phyloP scores from a whole-genome alignment of 2,113 vertebrate genomes.

The Myotis lucifugus region DNA sequence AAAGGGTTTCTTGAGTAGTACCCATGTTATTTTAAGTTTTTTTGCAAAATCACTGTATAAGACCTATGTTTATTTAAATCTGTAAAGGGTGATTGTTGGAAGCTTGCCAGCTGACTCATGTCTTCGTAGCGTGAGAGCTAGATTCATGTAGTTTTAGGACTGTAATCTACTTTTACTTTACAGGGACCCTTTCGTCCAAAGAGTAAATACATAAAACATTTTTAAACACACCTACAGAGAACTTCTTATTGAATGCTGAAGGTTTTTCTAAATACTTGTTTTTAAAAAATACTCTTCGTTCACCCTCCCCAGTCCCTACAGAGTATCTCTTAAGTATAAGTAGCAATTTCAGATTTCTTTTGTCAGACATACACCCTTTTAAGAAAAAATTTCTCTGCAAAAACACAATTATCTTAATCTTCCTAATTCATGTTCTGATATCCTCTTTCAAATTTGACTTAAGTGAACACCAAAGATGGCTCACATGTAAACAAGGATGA shows the following conservation, averaged over 20 bases:
- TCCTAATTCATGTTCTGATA: not conserved
- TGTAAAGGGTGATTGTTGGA: constrained; percentile 5
- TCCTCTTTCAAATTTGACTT: not conserved
- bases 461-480: not conserved
- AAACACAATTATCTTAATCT: not conserved
- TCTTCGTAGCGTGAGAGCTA: not conserved
- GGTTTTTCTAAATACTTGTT: not conserved
- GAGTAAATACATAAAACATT: not conserved
- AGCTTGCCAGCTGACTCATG: not conserved
- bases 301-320: not conserved
- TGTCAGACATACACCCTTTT: not conserved
- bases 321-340: not conserved
- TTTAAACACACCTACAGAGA: not conserved
- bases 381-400: not conserved
- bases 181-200: not conserved
- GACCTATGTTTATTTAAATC: constrained; percentile 51
- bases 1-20: not conserved
- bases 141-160: not conserved
- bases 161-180: not conserved
- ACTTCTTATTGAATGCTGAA: not conserved
- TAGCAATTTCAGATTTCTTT: not conserved
- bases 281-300: constrained; percentile 33
- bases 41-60: not conserved
- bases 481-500: too few species aligned
- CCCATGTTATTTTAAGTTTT: constrained; percentile 23